Percentiles rank a stretch among this genome's conserved stretches.
Conservation (phyloP, 2,113 vertebrate species). For the Aix galericulata region DNA sequence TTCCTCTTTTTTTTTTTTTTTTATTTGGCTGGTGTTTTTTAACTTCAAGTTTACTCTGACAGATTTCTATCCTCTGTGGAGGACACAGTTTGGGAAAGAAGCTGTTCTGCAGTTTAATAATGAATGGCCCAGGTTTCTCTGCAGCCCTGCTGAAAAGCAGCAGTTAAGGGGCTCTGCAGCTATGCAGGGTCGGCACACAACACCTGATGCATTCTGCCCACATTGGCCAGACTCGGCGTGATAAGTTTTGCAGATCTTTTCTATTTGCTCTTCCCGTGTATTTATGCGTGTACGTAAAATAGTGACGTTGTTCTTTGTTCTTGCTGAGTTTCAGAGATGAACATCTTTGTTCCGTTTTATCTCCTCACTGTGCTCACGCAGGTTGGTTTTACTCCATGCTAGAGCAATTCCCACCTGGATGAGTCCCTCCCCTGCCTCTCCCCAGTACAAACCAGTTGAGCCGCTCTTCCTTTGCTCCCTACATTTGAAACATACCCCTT, state of each 20-base stretch:
- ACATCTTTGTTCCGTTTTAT: background rate
- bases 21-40: fast-evolving
- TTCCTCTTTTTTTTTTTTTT: fast-evolving
- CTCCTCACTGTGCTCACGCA: background rate
- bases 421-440: background rate
- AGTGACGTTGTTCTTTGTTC: background rate
- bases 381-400: background rate
- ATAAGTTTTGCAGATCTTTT: background rate
- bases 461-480: background rate
- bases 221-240: fast-evolving
- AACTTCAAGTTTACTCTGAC: fast-evolving
- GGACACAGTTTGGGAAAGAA: background rate
- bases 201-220: background rate
- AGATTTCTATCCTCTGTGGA: background rate
- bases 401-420: background rate
- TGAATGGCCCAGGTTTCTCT: background rate
- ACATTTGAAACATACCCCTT: background rate
- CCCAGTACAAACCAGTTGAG: background rate
- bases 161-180: background rate
- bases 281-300: background rate
- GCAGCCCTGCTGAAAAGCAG: background rate
- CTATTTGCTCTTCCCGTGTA: background rate
- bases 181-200: background rate
- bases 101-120: background rate
- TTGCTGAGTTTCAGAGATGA: background rate